A percentile compares a stretch with the other conserved stretches of the same genome.
Conservation (phyloP, 2,113 vertebrate genomes). For the Leptobrachium leishanense region DNA sequence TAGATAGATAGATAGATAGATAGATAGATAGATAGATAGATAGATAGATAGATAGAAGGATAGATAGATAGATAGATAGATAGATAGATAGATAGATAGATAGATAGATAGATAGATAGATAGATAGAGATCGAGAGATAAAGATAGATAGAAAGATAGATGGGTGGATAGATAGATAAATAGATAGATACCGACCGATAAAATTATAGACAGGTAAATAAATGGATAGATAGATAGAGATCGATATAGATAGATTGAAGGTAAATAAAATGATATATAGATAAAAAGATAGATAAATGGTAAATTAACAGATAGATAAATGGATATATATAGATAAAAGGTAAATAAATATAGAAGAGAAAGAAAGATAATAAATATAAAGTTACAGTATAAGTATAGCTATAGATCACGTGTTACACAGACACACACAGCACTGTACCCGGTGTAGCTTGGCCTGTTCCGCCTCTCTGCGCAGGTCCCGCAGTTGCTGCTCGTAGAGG, state of each 20-base stretch:
- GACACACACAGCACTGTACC: constrained; percentile 51
- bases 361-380: neutral
- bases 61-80: constrained; percentile 18
- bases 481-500: constrained; percentile 68
- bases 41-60: too few relatives aligned
- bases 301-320: neutral
- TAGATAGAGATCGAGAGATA: too few relatives aligned
- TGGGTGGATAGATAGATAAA: too few relatives aligned
- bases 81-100: constrained; percentile 34
- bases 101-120: too few relatives aligned
- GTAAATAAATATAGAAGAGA: neutral
- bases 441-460: constrained; percentile 66
- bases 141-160: too few relatives aligned
- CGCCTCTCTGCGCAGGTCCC: constrained; percentile 63
- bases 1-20: constrained; percentile 34
- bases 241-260: neutral
- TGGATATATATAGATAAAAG: neutral
- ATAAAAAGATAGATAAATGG: too few relatives aligned
- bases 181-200: constrained; percentile 1
- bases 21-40: constrained; percentile 34
- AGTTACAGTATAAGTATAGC: neutral
- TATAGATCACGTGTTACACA: neutral
- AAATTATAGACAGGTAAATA: constrained; percentile 26
- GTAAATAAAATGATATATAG: too few relatives aligned
- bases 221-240: neutral